phyloP scores from a whole-genome alignment of 2,888 invertebrate species.

The Clanis bilineata region DNA sequence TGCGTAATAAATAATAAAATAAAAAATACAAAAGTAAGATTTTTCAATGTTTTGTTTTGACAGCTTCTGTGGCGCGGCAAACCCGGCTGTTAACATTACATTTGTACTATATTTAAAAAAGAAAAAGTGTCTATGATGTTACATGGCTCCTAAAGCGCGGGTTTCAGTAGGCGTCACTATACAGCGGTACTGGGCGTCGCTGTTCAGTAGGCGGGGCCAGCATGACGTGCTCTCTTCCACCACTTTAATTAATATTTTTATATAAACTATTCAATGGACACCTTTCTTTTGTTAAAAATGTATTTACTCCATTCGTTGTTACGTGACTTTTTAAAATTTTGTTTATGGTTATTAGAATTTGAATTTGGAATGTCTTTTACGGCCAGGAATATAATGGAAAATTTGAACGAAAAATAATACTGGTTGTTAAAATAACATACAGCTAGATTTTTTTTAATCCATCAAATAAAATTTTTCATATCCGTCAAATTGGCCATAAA shows the following conservation, averaged over 20 bases:
- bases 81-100: not conserved
- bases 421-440: too few relatives aligned
- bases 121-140: conserved; percentile 5
- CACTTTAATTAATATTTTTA: conserved; percentile 33
- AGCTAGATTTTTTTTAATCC: too few relatives aligned
- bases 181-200: conserved; percentile 73
- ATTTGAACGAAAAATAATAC: not conserved
- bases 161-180: conserved; percentile 65
- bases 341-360: not conserved
- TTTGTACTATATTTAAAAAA: not conserved
- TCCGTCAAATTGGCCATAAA: not conserved
- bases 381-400: not conserved
- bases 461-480: not conserved
- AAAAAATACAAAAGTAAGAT: too few relatives aligned
- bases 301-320: not conserved
- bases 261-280: conserved; percentile 9
- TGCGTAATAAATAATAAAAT: too few relatives aligned
- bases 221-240: conserved; percentile 55
- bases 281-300: conserved; percentile 1
- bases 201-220: conserved; percentile 59
- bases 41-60: too few relatives aligned
- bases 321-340: not conserved
- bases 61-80: not conserved
- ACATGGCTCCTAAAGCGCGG: conserved; percentile 15
- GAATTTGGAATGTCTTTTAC: not conserved